Percentiles rank a stretch among this genome's conserved stretches.
Evolutionary conservation across 2,113 vertebrate species (phyloP).

Genomic region (Percopsis transmontana): DNA sequence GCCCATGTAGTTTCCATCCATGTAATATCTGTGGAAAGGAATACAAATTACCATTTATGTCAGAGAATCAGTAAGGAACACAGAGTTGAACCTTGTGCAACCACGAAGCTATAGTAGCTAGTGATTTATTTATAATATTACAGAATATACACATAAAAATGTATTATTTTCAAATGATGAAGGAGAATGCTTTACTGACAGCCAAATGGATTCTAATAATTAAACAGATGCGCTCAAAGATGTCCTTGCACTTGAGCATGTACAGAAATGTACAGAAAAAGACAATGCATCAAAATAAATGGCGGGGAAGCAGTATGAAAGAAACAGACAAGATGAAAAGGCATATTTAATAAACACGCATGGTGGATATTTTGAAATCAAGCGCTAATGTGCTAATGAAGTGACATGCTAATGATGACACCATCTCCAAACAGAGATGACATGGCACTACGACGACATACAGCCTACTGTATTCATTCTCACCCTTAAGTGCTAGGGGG

Average conservation of each 20-base stretch:
- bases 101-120: background rate
- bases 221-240: background rate
- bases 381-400: background rate
- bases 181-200: background rate
- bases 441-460: slow-evolving; percentile 45
- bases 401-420: slow-evolving; percentile 34
- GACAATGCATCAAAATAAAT: background rate
- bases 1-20: slow-evolving; percentile 76
- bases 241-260: background rate
- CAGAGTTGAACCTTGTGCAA: background rate
- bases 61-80: slow-evolving; percentile 6
- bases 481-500: slow-evolving; percentile 73
- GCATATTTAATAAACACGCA: slow-evolving; percentile 3
- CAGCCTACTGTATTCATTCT: slow-evolving; percentile 40
- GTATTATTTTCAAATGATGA: slow-evolving; percentile 3
- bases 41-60: slow-evolving; percentile 15
- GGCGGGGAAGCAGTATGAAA: background rate
- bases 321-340: slow-evolving; percentile 8
- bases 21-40: slow-evolving; percentile 71
- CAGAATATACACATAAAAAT: slow-evolving; percentile 12
- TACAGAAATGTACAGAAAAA: background rate
- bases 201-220: background rate
- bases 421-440: slow-evolving; percentile 39
- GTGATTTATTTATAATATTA: slow-evolving; percentile 29
- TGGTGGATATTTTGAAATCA: slow-evolving; percentile 14